These are phyloP conservation scores for Palythoa caribaeorum DNA, from an alignment of 92 coral and sea anemone genomes.

Conservation along the genomic window DNA sequence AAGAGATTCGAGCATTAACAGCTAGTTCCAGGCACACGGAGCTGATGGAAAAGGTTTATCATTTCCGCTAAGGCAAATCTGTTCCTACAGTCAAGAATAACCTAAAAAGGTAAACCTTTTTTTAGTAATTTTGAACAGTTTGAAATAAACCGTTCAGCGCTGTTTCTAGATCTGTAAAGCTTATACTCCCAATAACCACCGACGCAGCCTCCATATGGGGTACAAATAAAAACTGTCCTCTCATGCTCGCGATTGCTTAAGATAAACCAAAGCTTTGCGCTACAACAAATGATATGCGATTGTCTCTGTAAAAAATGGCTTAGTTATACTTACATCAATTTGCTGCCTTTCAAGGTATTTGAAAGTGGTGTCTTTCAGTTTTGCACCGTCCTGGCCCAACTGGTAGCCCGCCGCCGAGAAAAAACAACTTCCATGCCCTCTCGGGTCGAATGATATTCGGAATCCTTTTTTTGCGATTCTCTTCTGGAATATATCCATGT, in stretches of 20 bases:
- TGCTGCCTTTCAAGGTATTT: constrained; percentile 34
- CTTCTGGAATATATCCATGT: constrained; percentile 15
- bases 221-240: neutral
- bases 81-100: neutral
- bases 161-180: constrained; percentile 1
- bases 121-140: neutral
- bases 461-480: constrained; percentile 16
- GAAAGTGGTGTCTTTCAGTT: constrained; percentile 26
- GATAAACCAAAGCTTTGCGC: constrained; percentile 1
- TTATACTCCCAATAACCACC: neutral
- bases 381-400: constrained; percentile 13
- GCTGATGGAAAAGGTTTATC: constrained; percentile 2
- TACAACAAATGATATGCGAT: constrained; percentile 3
- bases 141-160: neutral
- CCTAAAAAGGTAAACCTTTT: neutral
- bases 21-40: constrained; percentile 5
- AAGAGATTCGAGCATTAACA: neutral
- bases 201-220: neutral
- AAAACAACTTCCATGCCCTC: constrained; percentile 38
- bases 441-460: constrained; percentile 22
- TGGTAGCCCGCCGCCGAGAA: constrained; percentile 41
- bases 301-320: neutral
- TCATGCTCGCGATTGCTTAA: neutral
- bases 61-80: neutral
- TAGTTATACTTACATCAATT: constrained; percentile 25